phyloP scores from a whole-genome alignment of 2,113 vertebrate genomes.

The Anoura caudifer region DNA sequence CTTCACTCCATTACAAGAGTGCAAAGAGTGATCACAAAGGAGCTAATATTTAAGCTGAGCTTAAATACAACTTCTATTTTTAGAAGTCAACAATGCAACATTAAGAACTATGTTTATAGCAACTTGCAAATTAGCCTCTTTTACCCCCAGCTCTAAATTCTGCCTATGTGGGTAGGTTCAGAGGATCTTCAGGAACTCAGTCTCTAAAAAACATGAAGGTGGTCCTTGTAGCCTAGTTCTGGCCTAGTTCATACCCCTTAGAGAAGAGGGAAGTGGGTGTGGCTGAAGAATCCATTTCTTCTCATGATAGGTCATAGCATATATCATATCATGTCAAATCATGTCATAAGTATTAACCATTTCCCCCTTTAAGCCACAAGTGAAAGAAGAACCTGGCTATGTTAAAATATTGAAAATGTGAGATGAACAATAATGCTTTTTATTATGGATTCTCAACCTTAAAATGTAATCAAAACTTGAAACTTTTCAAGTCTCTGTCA shows the following conservation, averaged over 20 bases:
- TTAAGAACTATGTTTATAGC: conserved; percentile 28
- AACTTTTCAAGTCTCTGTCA: neutral
- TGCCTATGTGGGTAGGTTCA: neutral
- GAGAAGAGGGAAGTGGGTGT: neutral
- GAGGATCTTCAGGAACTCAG: neutral
- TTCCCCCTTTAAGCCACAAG: neutral
- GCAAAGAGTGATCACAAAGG: neutral
- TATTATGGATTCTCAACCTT: neutral
- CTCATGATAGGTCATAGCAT: neutral
- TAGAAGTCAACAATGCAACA: neutral
- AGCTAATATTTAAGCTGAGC: neutral
- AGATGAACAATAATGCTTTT: neutral
- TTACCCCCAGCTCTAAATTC: neutral
- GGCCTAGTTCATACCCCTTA: neutral
- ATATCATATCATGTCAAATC: neutral
- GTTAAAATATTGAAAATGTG: neutral
- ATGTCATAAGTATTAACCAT: neutral
- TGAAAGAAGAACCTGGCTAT: neutral
- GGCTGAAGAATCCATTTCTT: neutral
- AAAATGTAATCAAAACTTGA: neutral
- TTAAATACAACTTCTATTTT: neutral
- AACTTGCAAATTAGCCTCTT: neutral
- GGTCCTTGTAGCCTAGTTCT: neutral
- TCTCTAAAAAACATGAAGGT: neutral
- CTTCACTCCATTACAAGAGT: neutral